Evolutionary conservation across 1,140 invertebrate genomes (phyloP).

Genomic region (Atta colombica): DNA sequence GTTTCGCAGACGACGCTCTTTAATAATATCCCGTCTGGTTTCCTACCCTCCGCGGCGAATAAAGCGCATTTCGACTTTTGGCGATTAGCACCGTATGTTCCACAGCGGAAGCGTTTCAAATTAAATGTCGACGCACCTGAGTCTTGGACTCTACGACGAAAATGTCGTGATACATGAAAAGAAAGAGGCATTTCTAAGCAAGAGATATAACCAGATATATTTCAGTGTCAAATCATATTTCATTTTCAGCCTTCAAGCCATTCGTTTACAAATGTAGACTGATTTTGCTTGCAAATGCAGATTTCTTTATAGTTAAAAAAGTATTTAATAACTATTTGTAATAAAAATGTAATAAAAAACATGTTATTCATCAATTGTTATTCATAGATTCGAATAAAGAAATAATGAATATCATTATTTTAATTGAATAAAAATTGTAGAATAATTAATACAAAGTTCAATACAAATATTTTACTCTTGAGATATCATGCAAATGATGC

Average conservation of each 20-base stretch:
- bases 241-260: background rate
- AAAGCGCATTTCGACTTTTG: slow-evolving; percentile 56
- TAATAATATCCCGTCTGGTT: slow-evolving; percentile 73
- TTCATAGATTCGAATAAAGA: background rate
- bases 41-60: background rate
- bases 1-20: slow-evolving; percentile 60
- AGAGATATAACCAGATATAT: slow-evolving; percentile 26
- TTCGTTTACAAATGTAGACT: background rate
- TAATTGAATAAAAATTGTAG: background rate
- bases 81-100: slow-evolving; percentile 65
- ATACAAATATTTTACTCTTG: no score
- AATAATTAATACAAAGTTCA: background rate
- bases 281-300: background rate
- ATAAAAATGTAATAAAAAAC: no score
- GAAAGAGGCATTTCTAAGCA: slow-evolving; percentile 7
- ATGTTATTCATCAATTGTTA: no score
- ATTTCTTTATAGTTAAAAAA: no score
- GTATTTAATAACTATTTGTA: no score
- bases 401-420: background rate
- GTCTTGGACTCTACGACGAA: background rate
- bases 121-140: slow-evolving; percentile 68
- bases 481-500: background rate
- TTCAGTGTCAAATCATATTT: slow-evolving; percentile 3
- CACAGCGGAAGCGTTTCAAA: slow-evolving; percentile 68
- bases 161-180: background rate